A percentile compares a stretch with the other conserved stretches of the same genome.
Conservation (phyloP, 2,113 vertebrate genomes). For the Sturnus vulgaris region DNA sequence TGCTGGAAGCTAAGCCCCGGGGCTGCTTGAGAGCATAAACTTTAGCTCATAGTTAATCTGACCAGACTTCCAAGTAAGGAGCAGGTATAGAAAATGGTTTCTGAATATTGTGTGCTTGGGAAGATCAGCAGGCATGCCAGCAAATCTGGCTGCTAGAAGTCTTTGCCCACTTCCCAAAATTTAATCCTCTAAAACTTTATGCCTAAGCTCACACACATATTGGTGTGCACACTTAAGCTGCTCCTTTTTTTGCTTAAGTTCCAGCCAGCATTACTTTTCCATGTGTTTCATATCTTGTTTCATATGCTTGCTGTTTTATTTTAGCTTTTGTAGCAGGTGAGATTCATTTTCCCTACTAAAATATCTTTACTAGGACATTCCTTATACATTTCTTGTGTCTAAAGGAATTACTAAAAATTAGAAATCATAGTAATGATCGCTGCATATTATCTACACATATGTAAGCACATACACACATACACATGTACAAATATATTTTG, state of each 20-base stretch:
- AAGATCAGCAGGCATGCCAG: background rate
- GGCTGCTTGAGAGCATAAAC: background rate
- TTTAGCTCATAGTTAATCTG: slow-evolving; percentile 19
- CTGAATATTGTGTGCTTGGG: background rate
- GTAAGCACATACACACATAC: background rate
- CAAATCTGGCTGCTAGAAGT: background rate
- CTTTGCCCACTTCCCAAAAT: background rate
- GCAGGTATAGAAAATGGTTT: background rate
- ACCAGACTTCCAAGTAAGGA: background rate
- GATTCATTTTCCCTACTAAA: background rate
- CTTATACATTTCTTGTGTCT: background rate
- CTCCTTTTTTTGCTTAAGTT: background rate
- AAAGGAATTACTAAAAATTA: background rate
- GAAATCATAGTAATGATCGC: background rate
- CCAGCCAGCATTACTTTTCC: background rate
- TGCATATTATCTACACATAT: background rate
- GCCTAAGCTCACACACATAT: background rate
- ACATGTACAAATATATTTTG: background rate
- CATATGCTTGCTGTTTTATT: background rate
- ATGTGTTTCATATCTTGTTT: background rate
- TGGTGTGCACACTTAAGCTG: background rate
- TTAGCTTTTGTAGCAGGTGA: background rate
- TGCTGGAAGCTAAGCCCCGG: background rate
- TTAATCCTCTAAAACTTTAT: background rate
- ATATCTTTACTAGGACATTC: background rate